phyloP scores from a whole-genome alignment of 2,113 vertebrate species.

The Montifringilla adamsi region DNA sequence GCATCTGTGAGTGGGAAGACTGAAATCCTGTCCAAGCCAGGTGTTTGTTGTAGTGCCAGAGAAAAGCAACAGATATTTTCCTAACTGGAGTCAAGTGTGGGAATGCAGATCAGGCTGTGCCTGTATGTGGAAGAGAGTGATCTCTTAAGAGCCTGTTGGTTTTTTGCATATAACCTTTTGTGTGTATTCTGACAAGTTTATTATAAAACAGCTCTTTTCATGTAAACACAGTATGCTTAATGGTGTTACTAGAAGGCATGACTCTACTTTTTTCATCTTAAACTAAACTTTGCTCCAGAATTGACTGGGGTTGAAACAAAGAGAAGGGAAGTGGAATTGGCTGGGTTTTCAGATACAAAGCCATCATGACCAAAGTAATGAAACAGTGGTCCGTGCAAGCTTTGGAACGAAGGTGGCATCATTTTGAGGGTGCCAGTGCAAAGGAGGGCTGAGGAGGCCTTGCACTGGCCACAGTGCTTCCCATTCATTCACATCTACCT shows the following conservation, averaged over 20 bases:
- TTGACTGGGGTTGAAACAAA: neutral
- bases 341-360: neutral
- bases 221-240: neutral
- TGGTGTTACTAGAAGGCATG: neutral
- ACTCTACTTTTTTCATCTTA: neutral
- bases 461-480: neutral
- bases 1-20: conserved; percentile 2
- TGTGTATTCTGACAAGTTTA: neutral
- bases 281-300: neutral
- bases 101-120: conserved; percentile 9
- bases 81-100: conserved; percentile 4
- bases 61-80: conserved; percentile 13
- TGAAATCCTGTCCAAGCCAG: conserved; percentile 35
- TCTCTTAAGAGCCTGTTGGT: neutral
- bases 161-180: neutral
- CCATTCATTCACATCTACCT: neutral
- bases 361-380: neutral
- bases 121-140: neutral
- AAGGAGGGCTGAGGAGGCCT: neutral
- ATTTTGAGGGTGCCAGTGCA: neutral
- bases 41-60: conserved; percentile 59
- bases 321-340: neutral
- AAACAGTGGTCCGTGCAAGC: neutral
- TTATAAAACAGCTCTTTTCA: neutral
- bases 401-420: neutral